Evolutionary conservation across 2,113 vertebrate genomes (phyloP).

Genomic region (Nasalis larvatus): DNA sequence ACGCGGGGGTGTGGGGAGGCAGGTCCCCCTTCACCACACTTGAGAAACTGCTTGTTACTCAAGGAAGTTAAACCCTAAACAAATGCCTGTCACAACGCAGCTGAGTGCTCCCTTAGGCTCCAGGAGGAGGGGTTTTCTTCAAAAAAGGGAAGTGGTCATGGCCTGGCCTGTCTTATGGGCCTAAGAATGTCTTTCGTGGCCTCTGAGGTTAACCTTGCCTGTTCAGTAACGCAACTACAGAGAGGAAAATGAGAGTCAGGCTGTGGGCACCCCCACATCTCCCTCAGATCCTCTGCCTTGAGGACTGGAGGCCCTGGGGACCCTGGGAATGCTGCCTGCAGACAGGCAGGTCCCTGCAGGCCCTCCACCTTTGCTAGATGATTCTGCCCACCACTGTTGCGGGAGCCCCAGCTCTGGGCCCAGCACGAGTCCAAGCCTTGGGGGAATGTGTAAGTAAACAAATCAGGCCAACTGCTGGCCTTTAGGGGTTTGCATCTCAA

Average conservation of each 20-base stretch:
- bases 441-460: not conserved
- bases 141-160: not conserved
- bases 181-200: not conserved
- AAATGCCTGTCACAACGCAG: not conserved
- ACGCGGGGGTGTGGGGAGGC: not conserved
- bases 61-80: not conserved
- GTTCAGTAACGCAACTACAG: not conserved
- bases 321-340: fast-evolving
- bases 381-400: not conserved
- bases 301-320: fast-evolving
- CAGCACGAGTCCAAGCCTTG: not conserved
- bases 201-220: not conserved
- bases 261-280: fast-evolving
- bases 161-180: fast-evolving
- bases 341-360: not conserved
- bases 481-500: not conserved
- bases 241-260: not conserved
- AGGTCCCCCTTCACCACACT: not conserved
- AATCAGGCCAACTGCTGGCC: not conserved
- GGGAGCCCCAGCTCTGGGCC: not conserved
- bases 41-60: not conserved
- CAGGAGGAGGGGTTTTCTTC: not conserved
- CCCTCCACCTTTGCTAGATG: not conserved
- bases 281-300: not conserved
- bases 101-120: not conserved